Base-by-base conservation (phyloP, 1,140 invertebrate species). In the Hydropsyche tenuis region DNA sequence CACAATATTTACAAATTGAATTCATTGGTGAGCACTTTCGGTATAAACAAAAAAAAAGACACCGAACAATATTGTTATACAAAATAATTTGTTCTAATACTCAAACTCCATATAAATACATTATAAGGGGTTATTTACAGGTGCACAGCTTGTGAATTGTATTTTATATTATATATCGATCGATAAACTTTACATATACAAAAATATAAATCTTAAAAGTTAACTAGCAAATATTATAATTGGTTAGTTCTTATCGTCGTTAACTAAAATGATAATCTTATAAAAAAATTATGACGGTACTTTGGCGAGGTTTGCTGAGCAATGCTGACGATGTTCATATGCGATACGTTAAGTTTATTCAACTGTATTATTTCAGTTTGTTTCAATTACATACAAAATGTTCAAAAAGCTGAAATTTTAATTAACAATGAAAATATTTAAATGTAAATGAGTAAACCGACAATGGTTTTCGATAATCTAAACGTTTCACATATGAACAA, bases 71-170 rank as follows among this genome's bases (percentile, higher is more conserved):
- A 51, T 51, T n/a, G 46, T 51, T n/a, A 14, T n/a, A 16, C 14
- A 16, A 51, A 51, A 16, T 14, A 20, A 51, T 65, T 65, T 43
- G 23, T 37, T 2, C 27, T 27, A 27, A 37, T 22, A 65, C 16
- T 43, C 42, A 20, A n/a, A 65, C 3, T 30, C 27, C 16, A 43
- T 65, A 7, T 43, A 43, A 18, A 43, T 65, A 65, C n/a, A 43
- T 65, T 46, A 74, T 51, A 56, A n/a, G 72, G 56, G 73, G 76
- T 77, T 77, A 77, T 77, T 77, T 77, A 77, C 76, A 77, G 48
- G 76, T 75, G 73, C 76, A 62, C 53, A 71, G 30, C 30, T 37
- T 60, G 11, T 25, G 12, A 14, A 23, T 25, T 60, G 7, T 60
- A 20, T 25, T 23, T 60, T 12, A 16, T 6, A 48, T 25, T 23